phyloP scores from a whole-genome alignment of 2,888 invertebrate species.

The Tachina fera region DNA sequence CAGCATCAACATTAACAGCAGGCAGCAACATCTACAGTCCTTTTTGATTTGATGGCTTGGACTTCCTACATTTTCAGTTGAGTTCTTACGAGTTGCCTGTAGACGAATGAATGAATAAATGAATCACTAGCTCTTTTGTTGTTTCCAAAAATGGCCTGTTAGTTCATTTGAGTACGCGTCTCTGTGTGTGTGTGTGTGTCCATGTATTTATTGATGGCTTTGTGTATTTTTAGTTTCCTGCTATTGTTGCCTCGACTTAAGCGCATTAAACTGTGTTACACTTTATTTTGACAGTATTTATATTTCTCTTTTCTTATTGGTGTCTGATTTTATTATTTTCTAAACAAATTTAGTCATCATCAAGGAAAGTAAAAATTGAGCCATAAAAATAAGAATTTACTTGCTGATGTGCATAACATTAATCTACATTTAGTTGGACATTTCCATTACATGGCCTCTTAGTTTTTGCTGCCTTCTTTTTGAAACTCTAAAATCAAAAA shows the following conservation, averaged over 20 bases:
- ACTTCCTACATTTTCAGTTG: constrained; percentile 33
- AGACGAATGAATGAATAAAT: neutral
- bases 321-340: constrained; percentile 53
- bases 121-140: constrained; percentile 7
- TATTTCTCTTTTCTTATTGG: neutral
- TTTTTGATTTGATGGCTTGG: constrained; percentile 38
- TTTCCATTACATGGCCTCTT: constrained; percentile 4
- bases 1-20: neutral
- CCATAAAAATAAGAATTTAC: constrained; percentile 29
- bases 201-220: neutral
- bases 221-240: constrained; percentile 26
- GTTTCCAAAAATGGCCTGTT: neutral
- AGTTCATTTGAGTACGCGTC: neutral
- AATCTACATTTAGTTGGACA: constrained; percentile 23
- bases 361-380: constrained; percentile 29
- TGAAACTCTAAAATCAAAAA: too few relatives aligned
- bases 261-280: constrained; percentile 65
- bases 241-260: constrained; percentile 61
- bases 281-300: constrained; percentile 30
- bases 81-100: neutral
- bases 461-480: too few relatives aligned
- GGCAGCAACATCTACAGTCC: neutral
- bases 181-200: neutral
- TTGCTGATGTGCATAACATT: constrained; percentile 52
- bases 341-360: constrained; percentile 55